Evolutionary conservation across 2,888 invertebrate genomes (phyloP).

Genomic region (Limnephilus auricula): DNA sequence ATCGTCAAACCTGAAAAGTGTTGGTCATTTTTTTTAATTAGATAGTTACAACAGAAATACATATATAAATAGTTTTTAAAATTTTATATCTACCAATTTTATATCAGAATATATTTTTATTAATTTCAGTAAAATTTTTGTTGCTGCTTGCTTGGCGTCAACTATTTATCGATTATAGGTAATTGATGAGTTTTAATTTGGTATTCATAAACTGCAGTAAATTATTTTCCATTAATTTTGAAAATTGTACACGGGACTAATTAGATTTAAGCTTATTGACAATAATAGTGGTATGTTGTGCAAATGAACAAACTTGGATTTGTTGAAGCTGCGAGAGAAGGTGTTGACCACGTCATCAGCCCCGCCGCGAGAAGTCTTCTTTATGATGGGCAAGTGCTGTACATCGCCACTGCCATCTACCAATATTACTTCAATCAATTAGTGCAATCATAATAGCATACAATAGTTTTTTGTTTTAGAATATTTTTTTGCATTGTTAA

Average conservation of each 20-base stretch:
- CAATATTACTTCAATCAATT: slow-evolving; percentile 9
- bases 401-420: slow-evolving; percentile 53
- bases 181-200: too few species aligned
- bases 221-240: neutral
- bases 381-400: slow-evolving; percentile 63
- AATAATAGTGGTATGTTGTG: neutral
- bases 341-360: slow-evolving; percentile 67
- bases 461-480: too few species aligned
- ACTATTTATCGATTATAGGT: too few species aligned
- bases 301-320: slow-evolving; percentile 49
- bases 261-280: neutral
- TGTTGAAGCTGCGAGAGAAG: slow-evolving; percentile 67
- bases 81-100: too few species aligned
- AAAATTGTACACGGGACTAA: neutral
- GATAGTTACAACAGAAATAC: neutral
- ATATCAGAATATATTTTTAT: too few species aligned
- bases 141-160: too few species aligned
- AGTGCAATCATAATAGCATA: neutral
- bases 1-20: slow-evolving; percentile 75
- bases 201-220: too few species aligned
- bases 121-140: too few species aligned
- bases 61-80: neutral
- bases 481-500: too few species aligned
- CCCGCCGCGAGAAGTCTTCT: slow-evolving; percentile 50
- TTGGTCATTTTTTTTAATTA: neutral